A percentile compares a stretch with the other conserved stretches of the same genome.
Conservation (phyloP, 2,888 invertebrate species). For the Drosophila bunnanda region DNA sequence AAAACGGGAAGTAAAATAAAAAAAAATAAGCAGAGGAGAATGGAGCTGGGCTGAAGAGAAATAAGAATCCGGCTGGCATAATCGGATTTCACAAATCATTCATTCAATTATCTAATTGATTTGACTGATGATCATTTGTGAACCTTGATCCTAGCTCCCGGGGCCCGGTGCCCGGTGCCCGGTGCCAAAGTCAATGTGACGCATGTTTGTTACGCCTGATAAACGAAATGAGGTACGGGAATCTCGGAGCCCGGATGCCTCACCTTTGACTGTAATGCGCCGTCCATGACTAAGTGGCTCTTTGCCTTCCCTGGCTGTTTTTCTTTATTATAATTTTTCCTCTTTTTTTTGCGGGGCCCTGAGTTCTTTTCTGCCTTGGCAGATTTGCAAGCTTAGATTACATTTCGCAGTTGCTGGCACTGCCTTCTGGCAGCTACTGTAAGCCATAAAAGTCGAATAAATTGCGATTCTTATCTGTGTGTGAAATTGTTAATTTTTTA, state of each 20-base stretch:
- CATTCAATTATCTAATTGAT: constrained; percentile 80
- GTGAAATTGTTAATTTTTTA: constrained; percentile 64
- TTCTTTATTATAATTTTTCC: constrained; percentile 20
- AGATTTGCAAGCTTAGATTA: constrained; percentile 56
- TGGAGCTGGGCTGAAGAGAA: constrained; percentile 9
- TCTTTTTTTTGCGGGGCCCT: constrained; percentile 35
- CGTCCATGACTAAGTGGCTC: constrained; percentile 71
- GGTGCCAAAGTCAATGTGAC: constrained; percentile 67
- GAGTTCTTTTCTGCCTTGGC: constrained; percentile 13
- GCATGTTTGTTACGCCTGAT: constrained; percentile 77
- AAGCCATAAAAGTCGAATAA: constrained; percentile 46
- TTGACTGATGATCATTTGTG: constrained; percentile 81
- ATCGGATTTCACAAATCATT: constrained; percentile 81
- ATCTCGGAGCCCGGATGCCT: constrained; percentile 32
- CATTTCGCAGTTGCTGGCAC: constrained; percentile 18
- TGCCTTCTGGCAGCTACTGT: constrained; percentile 35
- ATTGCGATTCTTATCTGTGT: constrained; percentile 55
- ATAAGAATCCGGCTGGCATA: constrained; percentile 51
- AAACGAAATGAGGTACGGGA: constrained; percentile 44
- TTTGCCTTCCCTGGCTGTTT: constrained; percentile 26
- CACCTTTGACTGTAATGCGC: constrained; percentile 53
- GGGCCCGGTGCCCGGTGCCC: constrained; percentile 35
- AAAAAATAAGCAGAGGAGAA: constrained; percentile 20
- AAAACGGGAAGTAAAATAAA: constrained; percentile 13
- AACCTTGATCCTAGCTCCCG: constrained; percentile 68